Evolutionary conservation across 2,113 vertebrate genomes (phyloP).

Genomic region (Platycercus adscitus): DNA sequence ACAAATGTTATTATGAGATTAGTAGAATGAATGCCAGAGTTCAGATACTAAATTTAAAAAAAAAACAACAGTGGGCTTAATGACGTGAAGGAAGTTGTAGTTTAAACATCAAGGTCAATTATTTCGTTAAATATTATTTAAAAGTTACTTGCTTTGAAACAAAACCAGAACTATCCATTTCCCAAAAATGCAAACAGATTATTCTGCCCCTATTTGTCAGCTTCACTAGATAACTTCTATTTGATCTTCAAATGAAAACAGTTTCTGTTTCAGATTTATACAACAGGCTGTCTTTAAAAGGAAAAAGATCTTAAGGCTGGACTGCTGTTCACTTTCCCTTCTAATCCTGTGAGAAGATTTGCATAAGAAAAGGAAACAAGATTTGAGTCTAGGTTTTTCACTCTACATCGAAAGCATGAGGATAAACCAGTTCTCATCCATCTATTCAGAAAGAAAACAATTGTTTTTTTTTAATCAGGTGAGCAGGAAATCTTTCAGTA

Average conservation of each 20-base stretch:
- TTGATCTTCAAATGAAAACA: slow-evolving; percentile 65
- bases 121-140: slow-evolving; percentile 63
- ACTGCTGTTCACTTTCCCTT: slow-evolving; percentile 51
- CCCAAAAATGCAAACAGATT: slow-evolving; percentile 61
- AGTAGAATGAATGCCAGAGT: slow-evolving; percentile 22
- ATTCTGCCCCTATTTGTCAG: slow-evolving; percentile 37
- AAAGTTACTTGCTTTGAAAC: slow-evolving; percentile 51
- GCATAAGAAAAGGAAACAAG: slow-evolving; percentile 63
- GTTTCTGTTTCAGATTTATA: slow-evolving; percentile 70
- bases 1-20: slow-evolving; percentile 58
- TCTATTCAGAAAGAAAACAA: slow-evolving; percentile 58
- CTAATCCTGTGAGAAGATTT: slow-evolving; percentile 55
- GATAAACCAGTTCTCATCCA: not conserved
- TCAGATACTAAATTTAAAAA: not conserved
- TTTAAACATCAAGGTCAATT: slow-evolving; percentile 68
- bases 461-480: slow-evolving; percentile 23
- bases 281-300: slow-evolving; percentile 54
- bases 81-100: slow-evolving; percentile 35
- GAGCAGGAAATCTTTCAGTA: slow-evolving; percentile 46
- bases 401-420: not conserved
- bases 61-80: not conserved
- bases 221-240: slow-evolving; percentile 54
- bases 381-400: slow-evolving; percentile 40
- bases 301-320: slow-evolving; percentile 35
- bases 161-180: slow-evolving; percentile 56